Evolutionary conservation across 2,888 invertebrate species (phyloP).

Genomic region (Lapara coniferarum): DNA sequence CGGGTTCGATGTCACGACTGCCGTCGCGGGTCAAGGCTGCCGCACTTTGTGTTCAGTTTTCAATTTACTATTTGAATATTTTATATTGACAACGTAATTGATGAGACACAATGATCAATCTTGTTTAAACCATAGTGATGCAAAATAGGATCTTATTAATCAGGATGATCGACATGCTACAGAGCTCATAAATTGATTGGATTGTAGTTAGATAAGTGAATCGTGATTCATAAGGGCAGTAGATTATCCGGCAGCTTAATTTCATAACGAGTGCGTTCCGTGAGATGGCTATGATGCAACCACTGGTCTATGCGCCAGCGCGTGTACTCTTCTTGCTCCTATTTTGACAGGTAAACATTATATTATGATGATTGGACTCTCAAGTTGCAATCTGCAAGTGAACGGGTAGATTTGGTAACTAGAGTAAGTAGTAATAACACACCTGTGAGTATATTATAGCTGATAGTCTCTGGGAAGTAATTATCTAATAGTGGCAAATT

Average conservation of each 20-base stretch:
- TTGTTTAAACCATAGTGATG: neutral
- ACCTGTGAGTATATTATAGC: neutral
- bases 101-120: neutral
- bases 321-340: conserved; percentile 10
- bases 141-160: neutral
- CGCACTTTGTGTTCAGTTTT: conserved; percentile 40
- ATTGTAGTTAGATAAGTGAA: conserved; percentile 34
- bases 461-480: conserved; percentile 11
- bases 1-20: conserved; percentile 66
- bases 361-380: conserved; percentile 16
- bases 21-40: conserved; percentile 56
- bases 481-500: neutral
- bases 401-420: conserved; percentile 11
- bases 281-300: conserved; percentile 9
- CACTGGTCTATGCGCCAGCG: neutral
- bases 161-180: neutral
- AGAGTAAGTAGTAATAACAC: neutral
- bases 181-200: neutral
- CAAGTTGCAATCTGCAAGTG: conserved; percentile 3
- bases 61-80: conserved; percentile 29
- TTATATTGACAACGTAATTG: conserved; percentile 6
- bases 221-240: conserved; percentile 34
- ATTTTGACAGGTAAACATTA: conserved; percentile 14
- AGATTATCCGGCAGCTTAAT: conserved; percentile 35
- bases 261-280: conserved; percentile 27